Base-by-base conservation (phyloP, 2,797 vertebrate species). In the Artibeus jamaicensis region DNA sequence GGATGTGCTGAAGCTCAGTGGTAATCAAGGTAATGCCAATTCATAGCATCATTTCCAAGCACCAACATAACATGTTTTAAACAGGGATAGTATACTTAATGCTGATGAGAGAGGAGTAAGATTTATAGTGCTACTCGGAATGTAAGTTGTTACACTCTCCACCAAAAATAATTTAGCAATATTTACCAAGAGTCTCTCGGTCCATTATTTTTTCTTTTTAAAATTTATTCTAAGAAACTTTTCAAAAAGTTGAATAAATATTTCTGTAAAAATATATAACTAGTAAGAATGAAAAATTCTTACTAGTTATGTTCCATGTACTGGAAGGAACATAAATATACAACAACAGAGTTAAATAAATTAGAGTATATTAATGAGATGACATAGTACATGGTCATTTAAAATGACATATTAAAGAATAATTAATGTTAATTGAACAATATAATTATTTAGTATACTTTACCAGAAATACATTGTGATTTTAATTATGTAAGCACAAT, bases 231-330 rank as follows among this genome's bases (percentile, higher is more conserved):
- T 79, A 73, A 78, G 32, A 68, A 55, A 32, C 2, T 26, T 46
- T 86, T 89, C 10, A 89, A 50, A 91, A 89, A 74, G 42, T 29
- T 62, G 65, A 91, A 71, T 79, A 46, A 29, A 42, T 70, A 85
- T 92, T 94, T 92, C 26, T 93, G 22, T 82, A 83, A 96, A 83
- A 90, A 34, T 89, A 46, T 90, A 11, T 87, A 73, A 39, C 26
- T 39, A 39, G 16, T 85, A 76, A 94, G 29, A 65, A 19, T 81
- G 59, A 21, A 76, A 91, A 76, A 85, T n/a, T n/a, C n/a, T n/a
- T n/a, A n/a, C n/a, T n/a, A n/a, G n/a, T n/a, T n/a, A n/a, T n/a
- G n/a, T n/a, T n/a, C n/a, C n/a, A n/a, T n/a, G n/a, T n/a, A n/a
- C 7, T 83, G 12, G 26, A 93, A 96, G 62, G 46, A 85, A 34